Base-by-base conservation (phyloP, 2,113 vertebrate genomes). In the Xerus inauris region DNA sequence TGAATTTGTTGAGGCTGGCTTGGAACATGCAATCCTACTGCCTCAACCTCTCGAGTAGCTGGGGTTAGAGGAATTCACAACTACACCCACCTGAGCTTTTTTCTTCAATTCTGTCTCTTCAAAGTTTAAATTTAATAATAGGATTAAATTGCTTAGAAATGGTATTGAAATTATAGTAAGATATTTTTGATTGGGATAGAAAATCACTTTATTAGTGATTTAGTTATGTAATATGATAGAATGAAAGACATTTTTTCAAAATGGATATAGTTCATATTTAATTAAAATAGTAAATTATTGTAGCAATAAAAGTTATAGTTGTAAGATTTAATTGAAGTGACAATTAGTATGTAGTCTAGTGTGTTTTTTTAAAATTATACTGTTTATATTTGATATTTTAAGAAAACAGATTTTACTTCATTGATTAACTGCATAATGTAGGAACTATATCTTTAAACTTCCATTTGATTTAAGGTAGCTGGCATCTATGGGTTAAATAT, bases 251-350 rank as follows among this genome's bases (percentile, higher is more conserved):
- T 98, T 88, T 98, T 98, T 93, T 86, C 96, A 92, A 96, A 97
- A 97, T 96, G 72, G 97, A 97, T 98, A 97, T 51, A 96, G 95
- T 95, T 95, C 69, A 97, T 93, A 98, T 98, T 98, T 98, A 97
- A 98, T 98, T 98, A 97, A 98, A 98, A 98, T 96, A 94, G 96
- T 96, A 98, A 98, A 98, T 98, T 98, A 98, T 98, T 98, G 71
- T 97, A 97, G 96, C 93, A 97, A 96, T 97, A 98, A 98, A 98
- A 97, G 95, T 98, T 96, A 97, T 98, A 97, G 97, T 88, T 94
- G 96, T 97, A 97, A 98, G 98, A 98, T 12, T 86, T 98, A 98
- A 98, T 97, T 97, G 97, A 98, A 20, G 65, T 87, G 87, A 98
- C 88, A 92, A 98, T 98, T 98, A 98, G 73, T 91, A 87, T 97